Base-by-base conservation (phyloP, 2,797 vertebrate genomes). In the Periparus ater region DNA sequence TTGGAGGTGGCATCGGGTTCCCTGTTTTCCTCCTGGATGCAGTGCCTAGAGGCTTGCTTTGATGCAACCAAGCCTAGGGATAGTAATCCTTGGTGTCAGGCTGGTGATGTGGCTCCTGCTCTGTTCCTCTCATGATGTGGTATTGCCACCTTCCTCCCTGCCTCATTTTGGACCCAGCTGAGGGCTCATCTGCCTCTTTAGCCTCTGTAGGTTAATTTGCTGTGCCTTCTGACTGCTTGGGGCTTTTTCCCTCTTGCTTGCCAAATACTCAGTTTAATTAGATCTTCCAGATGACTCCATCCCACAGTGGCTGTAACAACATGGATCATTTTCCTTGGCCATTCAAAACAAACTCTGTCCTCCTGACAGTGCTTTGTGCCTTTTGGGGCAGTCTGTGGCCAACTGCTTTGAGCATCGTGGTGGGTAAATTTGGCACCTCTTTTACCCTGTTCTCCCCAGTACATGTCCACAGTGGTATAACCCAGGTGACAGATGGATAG, bases 221-320 rank as follows among this genome's bases (percentile, higher is more conserved):
- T 82, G 16, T 66, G 74, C 53, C 60, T 58, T 85, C 55, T 58
- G 65, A 72, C 47, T 73, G 71, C 65, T 80, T 18, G 34, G 34
- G 2, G 15, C 42, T 58, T 54, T 22, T 9, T 2, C 6, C 4
- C 16, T 51, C 18, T 87, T 72, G 32, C 47, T 96, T 0, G 0
- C 42, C 72, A 88, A 88, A 60, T 38, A 68, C 29, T 44, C 21
- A 17, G 36, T 77, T 93, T 81, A 88, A 86, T 53, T 74, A 75
- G 87, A 20, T 92, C 62, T 92, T 95, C 71, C 70, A 79, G 34
- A 84, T 51, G n/a, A 87, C 36, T 78, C 88, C 40, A 27, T 94
- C 91, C 87, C 82, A 45, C 0, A 13, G 66, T 88, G 67, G 30
- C 78, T 87, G 17, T 94, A 96, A 77, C 61, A 83, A 51, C 61